Conservation (phyloP, 53 echinoderm and acorn worm species). For the Zoroaster sp. region DNA sequence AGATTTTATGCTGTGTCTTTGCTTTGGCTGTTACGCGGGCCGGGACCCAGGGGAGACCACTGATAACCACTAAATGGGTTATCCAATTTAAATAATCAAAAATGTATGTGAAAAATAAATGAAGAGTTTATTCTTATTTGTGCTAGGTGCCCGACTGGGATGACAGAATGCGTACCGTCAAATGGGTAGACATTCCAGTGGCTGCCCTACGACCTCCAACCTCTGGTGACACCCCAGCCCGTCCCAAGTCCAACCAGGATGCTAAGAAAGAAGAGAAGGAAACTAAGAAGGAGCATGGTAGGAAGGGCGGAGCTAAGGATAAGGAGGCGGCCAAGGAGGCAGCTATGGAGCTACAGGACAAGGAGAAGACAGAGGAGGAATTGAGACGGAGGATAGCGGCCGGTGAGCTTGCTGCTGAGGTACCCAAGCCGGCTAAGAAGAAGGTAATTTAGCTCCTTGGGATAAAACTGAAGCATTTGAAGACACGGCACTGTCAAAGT, state of each 20-base stretch:
- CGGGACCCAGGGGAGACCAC: no score
- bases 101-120: no score
- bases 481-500: not conserved
- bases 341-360: conserved; percentile 72
- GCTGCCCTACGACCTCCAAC: conserved; percentile 70
- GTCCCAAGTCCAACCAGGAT: conserved; percentile 88
- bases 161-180: conserved; percentile 92
- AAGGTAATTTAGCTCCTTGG: conserved; percentile 62
- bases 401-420: conserved; percentile 60
- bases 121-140: no score
- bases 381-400: conserved; percentile 64
- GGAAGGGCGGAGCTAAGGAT: conserved; percentile 47
- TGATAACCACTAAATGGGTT: no score
- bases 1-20: no score
- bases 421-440: conserved; percentile 89
- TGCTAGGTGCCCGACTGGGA: conserved; percentile 94
- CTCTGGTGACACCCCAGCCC: conserved; percentile 61
- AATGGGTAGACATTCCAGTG: conserved; percentile 92
- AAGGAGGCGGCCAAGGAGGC: conserved; percentile 66
- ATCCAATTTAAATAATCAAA: no score
- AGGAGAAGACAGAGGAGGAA: conserved; percentile 75
- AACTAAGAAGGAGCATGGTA: conserved; percentile 77
- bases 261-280: conserved; percentile 86
- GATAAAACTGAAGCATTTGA: not conserved
- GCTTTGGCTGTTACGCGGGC: no score